These are phyloP conservation scores for Folsomia manolachei DNA, from an alignment of 2,888 invertebrate species.

Conservation along the genomic window DNA sequence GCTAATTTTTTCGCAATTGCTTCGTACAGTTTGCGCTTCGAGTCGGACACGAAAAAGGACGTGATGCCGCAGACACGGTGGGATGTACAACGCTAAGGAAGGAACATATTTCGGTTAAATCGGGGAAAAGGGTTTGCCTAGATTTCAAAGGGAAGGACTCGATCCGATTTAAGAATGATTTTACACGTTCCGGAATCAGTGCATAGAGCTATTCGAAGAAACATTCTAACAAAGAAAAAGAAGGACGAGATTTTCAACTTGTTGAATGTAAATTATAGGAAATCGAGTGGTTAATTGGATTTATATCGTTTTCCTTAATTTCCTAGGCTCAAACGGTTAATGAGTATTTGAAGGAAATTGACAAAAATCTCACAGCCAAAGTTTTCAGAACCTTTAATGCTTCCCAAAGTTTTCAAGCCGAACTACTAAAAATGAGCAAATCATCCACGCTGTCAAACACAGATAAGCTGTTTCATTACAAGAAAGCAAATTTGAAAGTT, in stretches of 20 bases:
- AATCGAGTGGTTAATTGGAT: neutral
- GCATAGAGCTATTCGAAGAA: neutral
- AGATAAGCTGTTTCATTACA: neutral
- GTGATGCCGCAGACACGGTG: neutral
- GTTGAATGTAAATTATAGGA: too few species aligned
- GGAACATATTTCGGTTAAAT: neutral
- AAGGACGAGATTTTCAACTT: neutral
- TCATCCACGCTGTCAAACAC: too few species aligned
- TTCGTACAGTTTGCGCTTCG: conserved; percentile 3
- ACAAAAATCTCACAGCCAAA: neutral
- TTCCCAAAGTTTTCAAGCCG: neutral
- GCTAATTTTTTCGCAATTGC: neutral
- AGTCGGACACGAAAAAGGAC: conserved; percentile 11
- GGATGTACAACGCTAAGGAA: conserved; percentile 7
- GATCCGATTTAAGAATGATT: neutral
- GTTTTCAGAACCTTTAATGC: conserved; percentile 13
- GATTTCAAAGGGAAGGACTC: conserved; percentile 12
- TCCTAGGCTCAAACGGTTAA: conserved; percentile 4
- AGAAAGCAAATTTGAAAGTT: neutral
- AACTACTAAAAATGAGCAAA: neutral
- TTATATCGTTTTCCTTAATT: conserved; percentile 3
- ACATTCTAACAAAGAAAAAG: neutral
- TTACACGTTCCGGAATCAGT: too few species aligned
- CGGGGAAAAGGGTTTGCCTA: neutral
- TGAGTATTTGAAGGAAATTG: neutral